A percentile compares a stretch with the other conserved stretches of the same genome.
Evolutionary conservation across 2,888 invertebrate species (phyloP).

Genomic region (Calephelis perditalis): DNA sequence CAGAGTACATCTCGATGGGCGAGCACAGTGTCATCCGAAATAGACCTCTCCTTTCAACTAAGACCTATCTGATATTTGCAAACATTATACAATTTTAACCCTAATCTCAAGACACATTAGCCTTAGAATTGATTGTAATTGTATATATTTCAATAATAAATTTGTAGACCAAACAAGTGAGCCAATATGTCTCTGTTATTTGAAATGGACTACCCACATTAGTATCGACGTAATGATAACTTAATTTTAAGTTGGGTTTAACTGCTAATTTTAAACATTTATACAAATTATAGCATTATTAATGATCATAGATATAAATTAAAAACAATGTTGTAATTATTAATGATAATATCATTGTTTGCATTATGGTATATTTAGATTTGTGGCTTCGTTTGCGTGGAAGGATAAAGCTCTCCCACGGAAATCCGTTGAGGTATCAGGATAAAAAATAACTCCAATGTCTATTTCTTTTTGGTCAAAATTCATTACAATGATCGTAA

Average conservation of each 20-base stretch:
- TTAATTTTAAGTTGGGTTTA: background rate
- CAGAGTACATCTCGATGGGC: slow-evolving; percentile 16
- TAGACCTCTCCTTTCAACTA: slow-evolving; percentile 16
- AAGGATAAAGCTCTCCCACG: too few relatives aligned
- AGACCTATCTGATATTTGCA: slow-evolving; percentile 2
- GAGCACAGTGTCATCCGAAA: slow-evolving; percentile 19
- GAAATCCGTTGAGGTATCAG: too few relatives aligned
- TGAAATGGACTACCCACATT: slow-evolving; percentile 12
- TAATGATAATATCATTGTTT: too few relatives aligned
- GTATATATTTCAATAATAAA: background rate
- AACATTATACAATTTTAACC: background rate
- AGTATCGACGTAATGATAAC: background rate
- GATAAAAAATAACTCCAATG: too few relatives aligned
- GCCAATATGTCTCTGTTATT: slow-evolving; percentile 18
- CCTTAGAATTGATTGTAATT: background rate
- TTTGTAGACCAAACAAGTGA: slow-evolving; percentile 12
- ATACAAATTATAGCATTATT: too few relatives aligned
- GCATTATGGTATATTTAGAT: too few relatives aligned
- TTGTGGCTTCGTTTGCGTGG: too few relatives aligned
- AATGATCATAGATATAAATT: too few relatives aligned
- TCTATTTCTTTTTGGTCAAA: too few relatives aligned
- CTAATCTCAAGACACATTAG: background rate
- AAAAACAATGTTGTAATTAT: too few relatives aligned
- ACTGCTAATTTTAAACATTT: background rate
- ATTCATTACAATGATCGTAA: too few relatives aligned